Conservation (phyloP, 2,113 vertebrate species). For the Nerophis lumbriciformis region DNA sequence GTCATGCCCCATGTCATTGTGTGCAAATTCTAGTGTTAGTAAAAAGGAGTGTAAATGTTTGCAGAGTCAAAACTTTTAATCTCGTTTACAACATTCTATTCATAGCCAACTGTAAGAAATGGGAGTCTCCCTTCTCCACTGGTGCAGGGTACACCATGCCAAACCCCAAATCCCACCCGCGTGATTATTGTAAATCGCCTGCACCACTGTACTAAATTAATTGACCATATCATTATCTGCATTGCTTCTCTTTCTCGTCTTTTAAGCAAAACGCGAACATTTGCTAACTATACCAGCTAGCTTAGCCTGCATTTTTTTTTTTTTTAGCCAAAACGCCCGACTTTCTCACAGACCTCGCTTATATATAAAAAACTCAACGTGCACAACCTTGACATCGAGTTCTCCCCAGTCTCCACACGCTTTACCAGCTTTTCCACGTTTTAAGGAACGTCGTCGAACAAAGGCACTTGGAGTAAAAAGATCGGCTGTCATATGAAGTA, state of each 20-base stretch:
- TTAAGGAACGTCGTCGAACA: constrained; percentile 16
- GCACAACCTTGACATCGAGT: neutral
- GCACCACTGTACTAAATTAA: neutral
- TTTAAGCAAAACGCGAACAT: neutral
- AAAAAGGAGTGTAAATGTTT: neutral
- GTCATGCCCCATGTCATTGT: neutral
- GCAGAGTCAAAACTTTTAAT: neutral
- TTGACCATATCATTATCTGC: neutral
- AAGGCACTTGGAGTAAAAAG: neutral
- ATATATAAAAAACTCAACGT: neutral
- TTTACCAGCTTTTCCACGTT: neutral
- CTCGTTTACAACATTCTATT: neutral
- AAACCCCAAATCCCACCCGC: neutral
- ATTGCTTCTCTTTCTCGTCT: constrained; percentile 12
- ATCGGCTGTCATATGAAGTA: constrained; percentile 38
- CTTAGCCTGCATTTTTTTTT: constrained; percentile 1
- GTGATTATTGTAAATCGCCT: neutral
- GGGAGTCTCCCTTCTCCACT: neutral
- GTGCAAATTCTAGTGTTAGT: neutral
- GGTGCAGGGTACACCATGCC: neutral
- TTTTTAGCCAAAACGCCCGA: neutral
- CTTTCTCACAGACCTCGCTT: constrained; percentile 5
- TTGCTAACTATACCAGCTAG: constrained; percentile 26
- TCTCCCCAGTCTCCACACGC: neutral
- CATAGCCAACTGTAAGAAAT: neutral